Percentiles rank a stretch among this genome's conserved stretches.
Evolutionary conservation across 1,140 invertebrate genomes (phyloP).

Genomic region (Tachypleus tridentatus): DNA sequence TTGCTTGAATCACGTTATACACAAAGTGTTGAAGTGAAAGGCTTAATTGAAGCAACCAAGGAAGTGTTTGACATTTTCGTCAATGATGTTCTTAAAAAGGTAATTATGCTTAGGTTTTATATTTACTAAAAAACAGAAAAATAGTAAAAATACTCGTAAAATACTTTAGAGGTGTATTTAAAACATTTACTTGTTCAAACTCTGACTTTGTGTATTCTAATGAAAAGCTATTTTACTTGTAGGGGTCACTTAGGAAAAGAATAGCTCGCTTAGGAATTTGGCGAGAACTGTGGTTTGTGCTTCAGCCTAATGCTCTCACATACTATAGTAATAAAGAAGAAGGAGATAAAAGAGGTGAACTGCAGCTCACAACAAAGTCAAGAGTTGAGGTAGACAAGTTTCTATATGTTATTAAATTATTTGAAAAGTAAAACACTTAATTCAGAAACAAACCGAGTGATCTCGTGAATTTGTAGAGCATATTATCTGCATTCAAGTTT

Average conservation of each 20-base stretch:
- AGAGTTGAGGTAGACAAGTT: too few species aligned
- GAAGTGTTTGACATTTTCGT: conserved; percentile 64
- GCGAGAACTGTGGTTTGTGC: conserved; percentile 65
- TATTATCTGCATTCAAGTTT: too few species aligned
- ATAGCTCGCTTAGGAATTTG: conserved; percentile 59
- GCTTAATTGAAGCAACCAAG: conserved; percentile 54
- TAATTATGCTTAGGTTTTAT: conserved; percentile 27
- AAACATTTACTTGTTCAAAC: too few species aligned
- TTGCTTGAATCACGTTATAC: conserved; percentile 56
- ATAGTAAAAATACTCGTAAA: too few species aligned
- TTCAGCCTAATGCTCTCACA: conserved; percentile 54
- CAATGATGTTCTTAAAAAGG: conserved; percentile 69
- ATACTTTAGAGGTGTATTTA: too few species aligned
- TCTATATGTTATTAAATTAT: too few species aligned
- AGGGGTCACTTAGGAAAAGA: conserved; percentile 56
- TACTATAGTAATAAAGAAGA: conserved; percentile 60
- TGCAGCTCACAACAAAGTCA: conserved; percentile 37
- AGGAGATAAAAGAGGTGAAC: conserved; percentile 53
- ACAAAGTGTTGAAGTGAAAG: conserved; percentile 42
- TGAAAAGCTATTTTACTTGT: conserved; percentile 27
- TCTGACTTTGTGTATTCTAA: conserved; percentile 14
- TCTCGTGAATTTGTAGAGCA: too few species aligned
- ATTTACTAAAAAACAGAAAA: too few species aligned
- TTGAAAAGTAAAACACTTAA: too few species aligned
- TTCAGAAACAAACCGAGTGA: too few species aligned